Conservation (phyloP, 2,888 invertebrate species). For the Cactoblastis cactorum region DNA sequence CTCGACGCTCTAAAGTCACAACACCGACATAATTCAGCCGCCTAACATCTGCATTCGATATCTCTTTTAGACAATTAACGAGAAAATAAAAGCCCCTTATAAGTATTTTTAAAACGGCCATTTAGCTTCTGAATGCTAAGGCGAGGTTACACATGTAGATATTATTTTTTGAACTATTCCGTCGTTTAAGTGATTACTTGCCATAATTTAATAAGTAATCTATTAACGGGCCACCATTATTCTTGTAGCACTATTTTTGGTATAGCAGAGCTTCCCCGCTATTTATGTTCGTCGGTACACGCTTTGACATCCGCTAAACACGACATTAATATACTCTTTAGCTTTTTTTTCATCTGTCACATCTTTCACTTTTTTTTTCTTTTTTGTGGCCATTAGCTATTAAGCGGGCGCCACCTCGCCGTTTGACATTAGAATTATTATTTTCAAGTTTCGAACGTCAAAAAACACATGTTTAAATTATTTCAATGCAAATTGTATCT, state of each 20-base stretch:
- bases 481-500: constrained; percentile 5
- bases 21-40: constrained; percentile 60
- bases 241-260: constrained; percentile 20
- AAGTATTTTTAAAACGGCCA: constrained; percentile 68
- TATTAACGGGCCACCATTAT: constrained; percentile 1
- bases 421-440: constrained; percentile 68
- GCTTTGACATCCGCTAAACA: constrained; percentile 75
- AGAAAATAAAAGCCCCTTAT: constrained; percentile 53
- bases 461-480: constrained; percentile 19
- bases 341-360: constrained; percentile 72
- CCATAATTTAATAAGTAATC: constrained; percentile 1
- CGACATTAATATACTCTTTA: constrained; percentile 74
- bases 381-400: constrained; percentile 74
- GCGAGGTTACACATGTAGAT: constrained; percentile 26
- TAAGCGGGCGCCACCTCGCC: constrained; percentile 53
- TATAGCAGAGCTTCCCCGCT: constrained; percentile 43
- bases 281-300: constrained; percentile 62
- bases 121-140: constrained; percentile 48
- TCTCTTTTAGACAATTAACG: constrained; percentile 74
- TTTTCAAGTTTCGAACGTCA: constrained; percentile 49
- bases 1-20: constrained; percentile 53
- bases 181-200: background rate
- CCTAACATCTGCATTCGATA: constrained; percentile 73
- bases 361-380: constrained; percentile 68
- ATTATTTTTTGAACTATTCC: background rate